Evolutionary conservation across 2,797 vertebrate species (phyloP).

Genomic region (Peromyscus nudipes): DNA sequence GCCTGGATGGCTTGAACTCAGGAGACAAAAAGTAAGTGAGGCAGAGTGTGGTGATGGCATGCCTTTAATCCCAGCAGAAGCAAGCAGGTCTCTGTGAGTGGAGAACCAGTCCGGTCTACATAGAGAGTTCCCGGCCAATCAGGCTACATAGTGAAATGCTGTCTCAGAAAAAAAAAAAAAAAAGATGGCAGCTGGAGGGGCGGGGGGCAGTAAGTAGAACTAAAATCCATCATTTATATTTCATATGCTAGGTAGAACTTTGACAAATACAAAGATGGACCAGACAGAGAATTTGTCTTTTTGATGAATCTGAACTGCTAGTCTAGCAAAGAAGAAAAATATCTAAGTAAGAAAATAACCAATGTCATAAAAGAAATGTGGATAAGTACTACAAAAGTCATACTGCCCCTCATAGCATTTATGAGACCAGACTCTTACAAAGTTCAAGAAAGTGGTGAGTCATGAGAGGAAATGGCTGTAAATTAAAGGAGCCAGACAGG

Average conservation of each 20-base stretch:
- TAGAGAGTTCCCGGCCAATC: neutral
- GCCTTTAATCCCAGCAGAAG: neutral
- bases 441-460: neutral
- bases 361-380: slow-evolving; percentile 22
- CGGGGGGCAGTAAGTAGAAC: neutral
- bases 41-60: neutral
- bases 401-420: neutral
- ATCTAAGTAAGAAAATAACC: slow-evolving; percentile 20
- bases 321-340: neutral
- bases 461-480: neutral
- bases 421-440: neutral
- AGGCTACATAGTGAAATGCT: neutral
- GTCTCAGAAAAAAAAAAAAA: neutral
- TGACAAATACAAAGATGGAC: neutral
- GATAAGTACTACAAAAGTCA: neutral
- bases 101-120: neutral
- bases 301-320: neutral
- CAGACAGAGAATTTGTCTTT: slow-evolving; percentile 20
- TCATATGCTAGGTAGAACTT: neutral
- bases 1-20: neutral
- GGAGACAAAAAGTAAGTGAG: neutral
- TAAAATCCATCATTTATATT: neutral
- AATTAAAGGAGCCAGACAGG: slow-evolving; percentile 13
- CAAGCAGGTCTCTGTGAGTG: neutral
- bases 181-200: too few species aligned